Conservation (phyloP, 1,140 invertebrate genomes). For the Trigoniulus corallinus region DNA sequence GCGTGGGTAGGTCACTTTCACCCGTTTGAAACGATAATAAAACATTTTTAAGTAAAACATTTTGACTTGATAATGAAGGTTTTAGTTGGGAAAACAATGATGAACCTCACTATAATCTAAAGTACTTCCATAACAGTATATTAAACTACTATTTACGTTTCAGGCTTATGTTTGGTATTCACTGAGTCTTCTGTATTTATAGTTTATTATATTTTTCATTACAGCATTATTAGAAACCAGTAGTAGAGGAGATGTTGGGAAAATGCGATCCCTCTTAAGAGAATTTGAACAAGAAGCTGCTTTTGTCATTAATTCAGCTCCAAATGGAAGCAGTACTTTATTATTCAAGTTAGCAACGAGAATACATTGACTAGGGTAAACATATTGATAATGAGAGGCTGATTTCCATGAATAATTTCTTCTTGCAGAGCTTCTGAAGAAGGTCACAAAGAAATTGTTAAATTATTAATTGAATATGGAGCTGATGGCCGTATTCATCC, state of each 20-base stretch:
- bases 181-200: constrained; percentile 1
- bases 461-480: constrained; percentile 55
- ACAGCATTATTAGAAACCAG: constrained; percentile 51
- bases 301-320: constrained; percentile 64
- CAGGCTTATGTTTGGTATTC: background rate
- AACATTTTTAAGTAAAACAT: no score
- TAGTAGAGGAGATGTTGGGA: constrained; percentile 41
- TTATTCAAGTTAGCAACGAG: constrained; percentile 52
- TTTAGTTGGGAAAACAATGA: no score
- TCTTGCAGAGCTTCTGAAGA: constrained; percentile 53
- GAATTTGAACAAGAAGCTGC: constrained; percentile 45
- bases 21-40: no score
- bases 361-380: background rate
- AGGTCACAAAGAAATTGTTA: constrained; percentile 61
- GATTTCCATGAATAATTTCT: background rate
- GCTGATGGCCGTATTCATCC: constrained; percentile 74
- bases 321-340: constrained; percentile 66
- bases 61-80: no score
- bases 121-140: no score
- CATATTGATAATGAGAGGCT: background rate
- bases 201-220: constrained; percentile 11
- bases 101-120: no score
- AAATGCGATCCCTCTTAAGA: constrained; percentile 43
- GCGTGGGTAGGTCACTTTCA: no score
- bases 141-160: background rate